Percentiles rank a stretch among this genome's conserved stretches.
Conservation (phyloP, 2,888 invertebrate species). For the Loripinus fragilis region DNA sequence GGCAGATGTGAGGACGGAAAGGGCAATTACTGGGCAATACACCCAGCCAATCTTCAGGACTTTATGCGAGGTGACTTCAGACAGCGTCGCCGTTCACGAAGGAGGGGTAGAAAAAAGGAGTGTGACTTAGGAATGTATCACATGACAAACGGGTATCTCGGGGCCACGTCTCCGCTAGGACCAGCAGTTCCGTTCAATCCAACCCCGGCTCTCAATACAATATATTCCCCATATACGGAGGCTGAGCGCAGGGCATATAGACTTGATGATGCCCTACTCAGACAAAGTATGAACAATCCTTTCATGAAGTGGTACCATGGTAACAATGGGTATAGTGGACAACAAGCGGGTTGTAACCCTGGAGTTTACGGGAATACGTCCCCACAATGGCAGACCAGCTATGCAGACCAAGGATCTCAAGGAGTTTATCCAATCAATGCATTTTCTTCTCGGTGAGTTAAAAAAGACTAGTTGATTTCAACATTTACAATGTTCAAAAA, state of each 20-base stretch:
- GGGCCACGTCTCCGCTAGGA: conserved; percentile 56
- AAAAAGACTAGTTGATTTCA: no score
- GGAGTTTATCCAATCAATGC: conserved; percentile 71
- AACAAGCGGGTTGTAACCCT: conserved; percentile 64
- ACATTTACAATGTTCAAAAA: no score
- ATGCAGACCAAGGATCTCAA: conserved; percentile 69
- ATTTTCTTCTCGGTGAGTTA: conserved; percentile 49
- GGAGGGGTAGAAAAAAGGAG: conserved; percentile 77
- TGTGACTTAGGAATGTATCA: conserved; percentile 76
- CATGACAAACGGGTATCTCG: conserved; percentile 71
- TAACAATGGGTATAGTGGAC: conserved; percentile 64
- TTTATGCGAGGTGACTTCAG: conserved; percentile 81
- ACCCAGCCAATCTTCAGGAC: conserved; percentile 80
- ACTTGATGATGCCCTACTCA: conserved; percentile 77
- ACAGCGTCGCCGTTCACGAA: conserved; percentile 75
- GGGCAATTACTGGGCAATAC: conserved; percentile 82
- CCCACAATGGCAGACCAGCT: conserved; percentile 75
- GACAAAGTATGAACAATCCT: conserved; percentile 78
- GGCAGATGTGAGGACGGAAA: conserved; percentile 80
- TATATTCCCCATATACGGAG: conserved; percentile 79
- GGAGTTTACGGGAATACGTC: conserved; percentile 63
- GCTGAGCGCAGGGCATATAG: conserved; percentile 78
- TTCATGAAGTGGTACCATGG: conserved; percentile 79
- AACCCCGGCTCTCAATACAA: conserved; percentile 65
- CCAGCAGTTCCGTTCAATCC: conserved; percentile 69